phyloP scores from a whole-genome alignment of 2,888 invertebrate species.

The Chalcosyrphus nemorum region DNA sequence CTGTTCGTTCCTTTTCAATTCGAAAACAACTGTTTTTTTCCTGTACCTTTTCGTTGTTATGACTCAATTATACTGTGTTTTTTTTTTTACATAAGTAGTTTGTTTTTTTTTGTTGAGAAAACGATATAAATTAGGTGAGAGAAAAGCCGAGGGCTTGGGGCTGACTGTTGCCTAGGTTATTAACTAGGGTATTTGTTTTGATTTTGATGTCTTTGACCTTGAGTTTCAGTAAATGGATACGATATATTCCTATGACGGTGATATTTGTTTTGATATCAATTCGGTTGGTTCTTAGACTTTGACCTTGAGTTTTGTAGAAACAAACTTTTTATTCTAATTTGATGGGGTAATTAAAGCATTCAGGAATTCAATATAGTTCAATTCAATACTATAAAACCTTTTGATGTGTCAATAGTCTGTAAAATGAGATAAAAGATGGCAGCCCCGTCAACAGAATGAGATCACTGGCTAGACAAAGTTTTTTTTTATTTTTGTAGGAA shows the following conservation, averaged over 20 bases:
- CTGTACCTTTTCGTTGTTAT: background rate
- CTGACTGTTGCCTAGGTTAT: constrained; percentile 5
- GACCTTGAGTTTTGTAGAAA: background rate
- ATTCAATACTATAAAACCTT: background rate
- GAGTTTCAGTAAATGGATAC: background rate
- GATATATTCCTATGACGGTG: background rate
- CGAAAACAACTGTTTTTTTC: constrained; percentile 12
- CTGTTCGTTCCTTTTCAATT: background rate
- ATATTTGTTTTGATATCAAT: constrained; percentile 1
- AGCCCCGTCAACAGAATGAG: background rate
- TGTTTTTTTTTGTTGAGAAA: background rate
- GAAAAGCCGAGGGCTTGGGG: background rate
- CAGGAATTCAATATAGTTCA: background rate
- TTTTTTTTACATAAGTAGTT: background rate
- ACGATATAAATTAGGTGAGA: background rate
- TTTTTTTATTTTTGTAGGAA: too few species aligned
- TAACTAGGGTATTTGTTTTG: constrained; percentile 25
- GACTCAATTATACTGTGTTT: background rate
- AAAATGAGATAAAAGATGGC: background rate
- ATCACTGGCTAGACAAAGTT: background rate
- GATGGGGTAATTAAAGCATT: background rate
- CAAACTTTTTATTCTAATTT: background rate
- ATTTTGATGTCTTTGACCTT: constrained; percentile 21
- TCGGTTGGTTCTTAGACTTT: constrained; percentile 1
- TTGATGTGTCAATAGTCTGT: background rate